Evolutionary conservation across 1,140 invertebrate species (phyloP).

Genomic region (Acromyrmex heyeri): DNA sequence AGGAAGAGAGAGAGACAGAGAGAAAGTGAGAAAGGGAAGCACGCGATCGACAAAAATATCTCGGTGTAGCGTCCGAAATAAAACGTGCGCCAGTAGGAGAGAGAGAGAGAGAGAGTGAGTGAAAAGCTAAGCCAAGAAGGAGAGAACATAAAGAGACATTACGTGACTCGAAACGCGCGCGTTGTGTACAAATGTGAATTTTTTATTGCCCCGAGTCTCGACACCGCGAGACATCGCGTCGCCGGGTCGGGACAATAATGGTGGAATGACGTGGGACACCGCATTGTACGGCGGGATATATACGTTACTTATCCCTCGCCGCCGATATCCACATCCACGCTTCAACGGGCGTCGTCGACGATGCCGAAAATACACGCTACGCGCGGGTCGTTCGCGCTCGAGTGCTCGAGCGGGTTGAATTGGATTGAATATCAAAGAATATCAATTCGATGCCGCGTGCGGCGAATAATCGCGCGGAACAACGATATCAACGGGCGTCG

Average conservation of each 20-base stretch:
- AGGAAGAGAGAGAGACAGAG: slow-evolving; percentile 6
- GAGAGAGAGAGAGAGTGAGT: neutral
- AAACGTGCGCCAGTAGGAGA: slow-evolving; percentile 12
- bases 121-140: neutral
- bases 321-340: slow-evolving; percentile 18
- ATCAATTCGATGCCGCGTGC: neutral
- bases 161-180: neutral
- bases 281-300: neutral
- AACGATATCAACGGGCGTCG: slow-evolving; percentile 18
- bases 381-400: neutral
- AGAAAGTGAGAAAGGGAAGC: neutral
- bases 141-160: neutral
- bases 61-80: slow-evolving; percentile 33
- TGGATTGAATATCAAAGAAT: neutral
- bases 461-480: slow-evolving; percentile 1
- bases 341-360: neutral
- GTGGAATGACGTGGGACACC: neutral
- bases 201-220: slow-evolving; percentile 11
- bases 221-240: slow-evolving; percentile 32
- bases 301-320: slow-evolving; percentile 21
- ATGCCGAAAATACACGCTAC: slow-evolving; percentile 32
- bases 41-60: slow-evolving; percentile 45
- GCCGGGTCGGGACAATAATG: slow-evolving; percentile 17
- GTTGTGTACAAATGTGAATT: slow-evolving; percentile 1
- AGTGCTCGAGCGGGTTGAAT: neutral